Evolutionary conservation across 35 echinoderm and acorn worm species (phyloP), one percentile per base, ranked within the genome.

Genomic region (Heliocidaris erythrogramma): DNA sequence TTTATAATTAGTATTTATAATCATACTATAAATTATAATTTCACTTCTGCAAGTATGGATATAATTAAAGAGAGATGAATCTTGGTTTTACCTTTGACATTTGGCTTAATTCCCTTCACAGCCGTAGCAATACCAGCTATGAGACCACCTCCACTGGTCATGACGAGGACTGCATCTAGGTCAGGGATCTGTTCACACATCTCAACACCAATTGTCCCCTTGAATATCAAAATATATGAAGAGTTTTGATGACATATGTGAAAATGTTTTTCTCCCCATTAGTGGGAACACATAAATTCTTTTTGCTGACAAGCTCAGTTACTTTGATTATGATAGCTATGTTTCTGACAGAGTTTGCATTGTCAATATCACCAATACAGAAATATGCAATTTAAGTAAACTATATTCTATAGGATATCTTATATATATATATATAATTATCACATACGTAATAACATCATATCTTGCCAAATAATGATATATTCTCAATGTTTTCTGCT

Each of bases 151-250:
- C 97, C 97, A 94, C 95, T 96, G 3, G 88, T 69, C 35, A 96
- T 94, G 59, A 96, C 95, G 11, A 97, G 84, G 12, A 97, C 95
- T 9, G 95, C 97, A 94, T 97, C 95, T 9, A 97, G 48, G 59
- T 96, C 91, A 85, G 94, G 94, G 53, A 96, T 69, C 61, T 97
- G 97, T 32, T 97, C 94, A n/a, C 96, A 93, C 9, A 97, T 94
- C 92, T 97, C 97, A 48, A 96, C 17, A 24, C 91, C 97, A 13
- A 97, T 60, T 2, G 97, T 97, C 21, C 97, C 97, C 95, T 97
- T 71, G 65, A 78, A 69, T 69, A 69, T 69, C 60, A 42, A 42
- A 42, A 42, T 42, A 42, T 42, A 42, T 42, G 35, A 42, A 42
- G 35, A 42, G 35, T 42, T 42, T 42, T 42, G 35, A 42, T 42